Conservation (phyloP, 2,797 vertebrate genomes). For the Naso thynnoides region DNA sequence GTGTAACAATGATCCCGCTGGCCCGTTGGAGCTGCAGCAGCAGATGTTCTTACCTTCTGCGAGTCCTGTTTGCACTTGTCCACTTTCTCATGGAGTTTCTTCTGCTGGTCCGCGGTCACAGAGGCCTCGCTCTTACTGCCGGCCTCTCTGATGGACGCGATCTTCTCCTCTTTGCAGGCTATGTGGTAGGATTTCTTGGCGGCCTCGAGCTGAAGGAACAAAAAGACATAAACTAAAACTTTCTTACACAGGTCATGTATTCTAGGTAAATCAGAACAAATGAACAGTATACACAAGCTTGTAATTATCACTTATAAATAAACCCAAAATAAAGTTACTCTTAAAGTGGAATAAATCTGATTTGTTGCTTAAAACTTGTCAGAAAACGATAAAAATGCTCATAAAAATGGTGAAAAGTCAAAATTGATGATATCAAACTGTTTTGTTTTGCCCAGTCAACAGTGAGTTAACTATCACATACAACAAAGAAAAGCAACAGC, state of each 20-base stretch:
- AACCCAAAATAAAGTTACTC: accelerated
- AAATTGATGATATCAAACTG: neutral
- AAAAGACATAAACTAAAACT: neutral
- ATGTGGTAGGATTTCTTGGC: conserved; percentile 96
- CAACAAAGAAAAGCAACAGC: neutral
- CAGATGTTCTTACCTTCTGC: conserved; percentile 88
- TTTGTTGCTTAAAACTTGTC: neutral
- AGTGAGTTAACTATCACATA: too few species aligned
- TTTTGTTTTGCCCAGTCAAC: neutral
- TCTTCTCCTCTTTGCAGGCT: conserved; percentile 97
- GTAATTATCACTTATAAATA: neutral
- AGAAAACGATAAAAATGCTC: neutral
- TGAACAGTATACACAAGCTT: conserved; percentile 1
- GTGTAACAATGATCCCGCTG: conserved; percentile 3
- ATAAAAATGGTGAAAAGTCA: too few species aligned
- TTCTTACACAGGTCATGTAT: neutral
- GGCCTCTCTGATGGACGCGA: conserved; percentile 91
- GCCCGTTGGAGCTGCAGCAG: neutral
- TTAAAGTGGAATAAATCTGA: neutral
- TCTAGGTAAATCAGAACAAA: neutral
- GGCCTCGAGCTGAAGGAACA: conserved; percentile 87
- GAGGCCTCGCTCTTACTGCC: conserved; percentile 91
- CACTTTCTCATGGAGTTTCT: conserved; percentile 96
- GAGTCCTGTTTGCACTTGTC: conserved; percentile 97
- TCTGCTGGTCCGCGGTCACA: conserved; percentile 91